These are phyloP conservation scores for Caenorhabditis angaria DNA, from an alignment of 2,888 invertebrate genomes.

Conservation along the genomic window DNA sequence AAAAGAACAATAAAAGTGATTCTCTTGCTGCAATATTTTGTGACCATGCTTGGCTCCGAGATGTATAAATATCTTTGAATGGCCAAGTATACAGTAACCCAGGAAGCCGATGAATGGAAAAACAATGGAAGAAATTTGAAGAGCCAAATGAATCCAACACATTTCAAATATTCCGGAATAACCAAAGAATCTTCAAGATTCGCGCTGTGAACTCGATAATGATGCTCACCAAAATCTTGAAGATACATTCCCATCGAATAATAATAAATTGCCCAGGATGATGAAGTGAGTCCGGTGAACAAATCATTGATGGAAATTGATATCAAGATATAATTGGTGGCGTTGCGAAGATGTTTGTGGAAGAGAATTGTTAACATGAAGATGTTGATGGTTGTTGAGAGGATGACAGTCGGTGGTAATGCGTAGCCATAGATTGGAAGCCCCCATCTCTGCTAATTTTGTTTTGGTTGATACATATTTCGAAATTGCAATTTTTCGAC, in stretches of 20 bases:
- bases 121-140: constrained; percentile 7
- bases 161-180: not conserved
- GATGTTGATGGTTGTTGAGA: constrained; percentile 57
- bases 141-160: not conserved
- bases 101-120: constrained; percentile 21
- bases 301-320: constrained; percentile 67
- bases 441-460: constrained; percentile 50
- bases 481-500: not conserved
- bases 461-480: not conserved
- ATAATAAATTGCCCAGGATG: constrained; percentile 67
- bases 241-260: constrained; percentile 63
- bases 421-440: constrained; percentile 62
- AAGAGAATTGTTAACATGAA: constrained; percentile 54
- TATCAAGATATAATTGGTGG: constrained; percentile 64
- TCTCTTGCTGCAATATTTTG: constrained; percentile 80
- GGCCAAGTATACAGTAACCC: constrained; percentile 77
- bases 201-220: not conserved
- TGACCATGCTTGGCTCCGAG: constrained; percentile 87
- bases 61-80: constrained; percentile 93
- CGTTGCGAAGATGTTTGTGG: constrained; percentile 66
- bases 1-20: constrained; percentile 82
- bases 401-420: constrained; percentile 53
- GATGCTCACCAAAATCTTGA: constrained; percentile 34
- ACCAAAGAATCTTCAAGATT: not conserved
- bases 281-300: constrained; percentile 56